Base-by-base conservation (phyloP, 2,113 vertebrate genomes). In the Setophaga petechia region DNA sequence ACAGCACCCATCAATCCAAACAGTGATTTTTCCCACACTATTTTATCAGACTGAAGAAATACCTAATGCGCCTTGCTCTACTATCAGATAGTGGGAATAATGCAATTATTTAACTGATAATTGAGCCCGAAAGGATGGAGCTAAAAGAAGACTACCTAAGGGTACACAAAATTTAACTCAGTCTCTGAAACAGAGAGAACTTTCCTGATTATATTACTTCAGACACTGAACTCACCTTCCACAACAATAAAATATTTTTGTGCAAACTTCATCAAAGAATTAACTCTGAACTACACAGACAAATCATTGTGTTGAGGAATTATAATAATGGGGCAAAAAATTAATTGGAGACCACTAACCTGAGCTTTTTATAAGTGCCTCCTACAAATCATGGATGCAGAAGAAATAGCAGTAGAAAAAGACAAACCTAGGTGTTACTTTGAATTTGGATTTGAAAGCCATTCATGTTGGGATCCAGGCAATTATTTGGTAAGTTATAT, bases 251-350 rank as follows among this genome's bases (percentile, higher is more conserved):
- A 75, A n/a, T 28, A 61, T 61, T 94, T 94, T 83, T 87, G 69
- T 79, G 43, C 66, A 91, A 91, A 62, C 30, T 18, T 91, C 51
- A 51, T 43, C 21, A 35, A 78, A 84, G n/a, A 61, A 84, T 46
- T 73, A 62, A 41, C 58, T 65, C 46, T 61, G 46, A 96, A 69
- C 0, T 0, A 47, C 78, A 85, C 6, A 91, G 87, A 68, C 35
- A 79, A 91, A 66, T 54, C 66, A 82, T 63, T 72, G 57, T 55
- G 57, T 79, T 85, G 61, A 82, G 39, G 51, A 84, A 69, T 4
- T 95, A 75, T 94, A 91, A 84, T 81, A 93, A 93, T 54, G 41
- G 59, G 55, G 27, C 22, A 84, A 68, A 93, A 87, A 79, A 69
- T 46, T 73, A 85, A 66, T 41, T 63, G 0, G 3, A 82, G 46